phyloP scores from a whole-genome alignment of 2,797 vertebrate genomes.

The Lycodopsis pacificus region DNA sequence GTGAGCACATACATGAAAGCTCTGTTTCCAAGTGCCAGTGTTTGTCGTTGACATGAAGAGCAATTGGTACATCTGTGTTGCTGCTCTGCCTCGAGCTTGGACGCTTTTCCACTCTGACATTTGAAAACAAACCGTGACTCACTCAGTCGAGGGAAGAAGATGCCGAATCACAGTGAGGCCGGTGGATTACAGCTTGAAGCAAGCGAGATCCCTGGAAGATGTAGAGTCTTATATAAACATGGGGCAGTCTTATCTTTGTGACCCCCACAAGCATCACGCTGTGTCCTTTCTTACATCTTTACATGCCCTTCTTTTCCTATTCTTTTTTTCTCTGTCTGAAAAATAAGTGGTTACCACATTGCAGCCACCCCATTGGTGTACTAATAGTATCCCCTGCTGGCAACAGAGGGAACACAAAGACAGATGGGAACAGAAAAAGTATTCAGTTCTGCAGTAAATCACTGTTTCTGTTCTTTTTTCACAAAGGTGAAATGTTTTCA shows the following conservation, averaged over 20 bases:
- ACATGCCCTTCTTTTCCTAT: neutral
- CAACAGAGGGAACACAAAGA: conserved; percentile 49
- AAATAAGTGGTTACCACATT: conserved; percentile 6
- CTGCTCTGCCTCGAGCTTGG: conserved; percentile 55
- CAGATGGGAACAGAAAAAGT: neutral
- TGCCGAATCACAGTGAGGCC: conserved; percentile 41
- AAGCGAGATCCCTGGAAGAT: conserved; percentile 34
- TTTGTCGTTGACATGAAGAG: conserved; percentile 33
- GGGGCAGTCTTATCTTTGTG: conserved; percentile 26
- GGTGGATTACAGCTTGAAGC: conserved; percentile 25
- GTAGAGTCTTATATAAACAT: conserved; percentile 44
- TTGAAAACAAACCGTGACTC: conserved; percentile 62
- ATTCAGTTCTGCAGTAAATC: neutral
- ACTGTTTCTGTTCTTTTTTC: neutral
- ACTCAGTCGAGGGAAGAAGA: conserved; percentile 39
- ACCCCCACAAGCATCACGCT: conserved; percentile 37
- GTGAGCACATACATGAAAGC: conserved; percentile 27
- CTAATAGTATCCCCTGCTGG: conserved; percentile 80
- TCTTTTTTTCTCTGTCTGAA: conserved; percentile 16
- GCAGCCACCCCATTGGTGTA: conserved; percentile 52
- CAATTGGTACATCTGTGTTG: conserved; percentile 16
- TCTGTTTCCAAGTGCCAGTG: conserved; percentile 13
- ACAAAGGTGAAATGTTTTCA: neutral
- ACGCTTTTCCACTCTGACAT: conserved; percentile 59
- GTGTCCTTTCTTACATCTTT: conserved; percentile 47